Evolutionary conservation across 1,140 invertebrate genomes (phyloP).

Genomic region (Trachelipus rathkii): DNA sequence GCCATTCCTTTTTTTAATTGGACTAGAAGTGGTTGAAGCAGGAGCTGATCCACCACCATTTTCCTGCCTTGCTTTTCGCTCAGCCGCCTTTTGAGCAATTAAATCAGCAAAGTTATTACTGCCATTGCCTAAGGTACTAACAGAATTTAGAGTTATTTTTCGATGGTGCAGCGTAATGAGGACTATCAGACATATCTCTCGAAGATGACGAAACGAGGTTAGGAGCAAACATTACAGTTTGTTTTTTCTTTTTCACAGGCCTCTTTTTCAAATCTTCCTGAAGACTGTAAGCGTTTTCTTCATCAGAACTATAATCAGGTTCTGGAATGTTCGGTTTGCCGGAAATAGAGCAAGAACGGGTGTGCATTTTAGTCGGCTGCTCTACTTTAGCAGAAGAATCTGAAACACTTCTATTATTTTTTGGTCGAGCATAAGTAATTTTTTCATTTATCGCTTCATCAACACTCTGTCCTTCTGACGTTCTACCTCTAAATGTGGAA

Average conservation of each 20-base stretch:
- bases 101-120: conserved; percentile 47
- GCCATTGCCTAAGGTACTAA: neutral
- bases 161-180: neutral
- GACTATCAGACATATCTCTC: conserved; percentile 19
- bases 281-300: conserved; percentile 46
- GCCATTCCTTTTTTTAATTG: conserved; percentile 31
- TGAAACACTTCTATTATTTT: conserved; percentile 37
- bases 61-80: conserved; percentile 44
- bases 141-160: conserved; percentile 4
- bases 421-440: conserved; percentile 42
- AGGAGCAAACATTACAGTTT: conserved; percentile 37
- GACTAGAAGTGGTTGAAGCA: conserved; percentile 38
- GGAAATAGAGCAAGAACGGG: conserved; percentile 14
- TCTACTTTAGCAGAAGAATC: conserved; percentile 2
- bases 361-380: neutral
- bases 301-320: conserved; percentile 67
- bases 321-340: conserved; percentile 71
- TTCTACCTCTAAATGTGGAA: conserved; percentile 36
- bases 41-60: conserved; percentile 37
- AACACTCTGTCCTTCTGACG: conserved; percentile 14
- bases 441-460: neutral
- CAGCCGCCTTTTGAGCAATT: conserved; percentile 48
- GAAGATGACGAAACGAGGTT: conserved; percentile 35
- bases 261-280: conserved; percentile 37
- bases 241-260: conserved; percentile 44